Percentiles rank a stretch among this genome's conserved stretches.
phyloP scores from a whole-genome alignment of 2,888 invertebrate genomes.

The Meganola albula region DNA sequence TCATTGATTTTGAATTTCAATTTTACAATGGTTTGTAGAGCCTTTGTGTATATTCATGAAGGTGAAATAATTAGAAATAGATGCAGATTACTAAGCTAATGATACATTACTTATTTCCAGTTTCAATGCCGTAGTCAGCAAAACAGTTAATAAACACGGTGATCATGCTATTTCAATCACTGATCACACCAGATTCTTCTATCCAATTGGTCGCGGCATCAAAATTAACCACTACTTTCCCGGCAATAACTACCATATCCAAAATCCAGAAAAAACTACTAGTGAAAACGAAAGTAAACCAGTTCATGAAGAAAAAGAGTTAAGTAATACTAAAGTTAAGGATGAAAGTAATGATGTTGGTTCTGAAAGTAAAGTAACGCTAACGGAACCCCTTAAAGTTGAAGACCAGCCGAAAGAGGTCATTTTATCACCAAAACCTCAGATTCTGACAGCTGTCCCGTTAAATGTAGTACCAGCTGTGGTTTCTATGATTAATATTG shows the following conservation, averaged over 20 bases:
- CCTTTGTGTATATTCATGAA: no score
- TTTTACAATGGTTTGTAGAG: no score
- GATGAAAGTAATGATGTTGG: conserved; percentile 24
- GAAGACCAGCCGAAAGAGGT: conserved; percentile 23
- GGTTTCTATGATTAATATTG: conserved; percentile 31
- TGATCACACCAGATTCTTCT: conserved; percentile 55
- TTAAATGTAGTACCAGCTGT: conserved; percentile 34
- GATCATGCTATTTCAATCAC: conserved; percentile 54
- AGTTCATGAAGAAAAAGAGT: conserved; percentile 36
- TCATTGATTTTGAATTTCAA: no score
- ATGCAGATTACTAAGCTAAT: no score
- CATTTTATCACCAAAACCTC: conserved; percentile 27
- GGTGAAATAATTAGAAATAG: no score
- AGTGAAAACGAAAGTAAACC: conserved; percentile 33
- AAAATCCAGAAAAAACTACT: conserved; percentile 20
- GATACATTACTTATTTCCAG: conserved; percentile 49
- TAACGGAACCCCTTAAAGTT: conserved; percentile 28
- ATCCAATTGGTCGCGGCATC: conserved; percentile 50
- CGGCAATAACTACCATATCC: conserved; percentile 39
- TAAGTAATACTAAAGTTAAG: conserved; percentile 17
- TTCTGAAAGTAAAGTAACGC: conserved; percentile 29
- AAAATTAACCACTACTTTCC: conserved; percentile 66
- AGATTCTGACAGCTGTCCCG: conserved; percentile 26
- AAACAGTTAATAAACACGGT: conserved; percentile 59
- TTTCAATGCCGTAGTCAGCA: conserved; percentile 78